These are phyloP conservation scores for Eugnorisma glareosa DNA, from an alignment of 2,888 invertebrate species.

Conservation along the genomic window DNA sequence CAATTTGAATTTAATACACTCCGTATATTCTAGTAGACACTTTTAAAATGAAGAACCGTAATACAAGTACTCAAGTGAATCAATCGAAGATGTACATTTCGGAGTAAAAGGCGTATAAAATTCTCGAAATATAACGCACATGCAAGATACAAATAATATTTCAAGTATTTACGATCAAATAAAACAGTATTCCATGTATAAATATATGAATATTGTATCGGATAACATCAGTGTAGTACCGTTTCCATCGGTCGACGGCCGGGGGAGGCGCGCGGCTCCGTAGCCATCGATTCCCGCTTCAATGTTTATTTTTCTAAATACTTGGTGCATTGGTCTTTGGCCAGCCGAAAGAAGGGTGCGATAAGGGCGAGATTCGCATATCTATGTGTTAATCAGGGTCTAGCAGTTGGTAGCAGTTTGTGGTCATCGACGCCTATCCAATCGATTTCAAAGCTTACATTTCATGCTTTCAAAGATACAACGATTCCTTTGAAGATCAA, in stretches of 20 bases:
- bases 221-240: conserved; percentile 41
- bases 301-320: conserved; percentile 38
- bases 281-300: conserved; percentile 49
- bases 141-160: conserved; percentile 23
- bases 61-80: not conserved
- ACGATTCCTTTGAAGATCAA: conserved; percentile 46
- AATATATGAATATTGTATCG: conserved; percentile 33
- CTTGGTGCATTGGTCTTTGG: conserved; percentile 18
- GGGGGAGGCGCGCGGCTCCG: not conserved
- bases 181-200: conserved; percentile 39
- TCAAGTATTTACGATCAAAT: conserved; percentile 35
- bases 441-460: conserved; percentile 30
- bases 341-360: not conserved
- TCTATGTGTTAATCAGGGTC: not conserved
- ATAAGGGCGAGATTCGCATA: not conserved
- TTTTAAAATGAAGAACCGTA: conserved; percentile 2
- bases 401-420: not conserved
- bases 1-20: not conserved
- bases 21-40: not conserved
- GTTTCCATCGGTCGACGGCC: conserved; percentile 53
- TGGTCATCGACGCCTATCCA: conserved; percentile 7
- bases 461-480: conserved; percentile 28
- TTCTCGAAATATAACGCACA: conserved; percentile 1
- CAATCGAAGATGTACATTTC: conserved; percentile 3
- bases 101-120: conserved; percentile 14